Conservation (phyloP, 2,888 invertebrate species). For the Glomeris marginata region DNA sequence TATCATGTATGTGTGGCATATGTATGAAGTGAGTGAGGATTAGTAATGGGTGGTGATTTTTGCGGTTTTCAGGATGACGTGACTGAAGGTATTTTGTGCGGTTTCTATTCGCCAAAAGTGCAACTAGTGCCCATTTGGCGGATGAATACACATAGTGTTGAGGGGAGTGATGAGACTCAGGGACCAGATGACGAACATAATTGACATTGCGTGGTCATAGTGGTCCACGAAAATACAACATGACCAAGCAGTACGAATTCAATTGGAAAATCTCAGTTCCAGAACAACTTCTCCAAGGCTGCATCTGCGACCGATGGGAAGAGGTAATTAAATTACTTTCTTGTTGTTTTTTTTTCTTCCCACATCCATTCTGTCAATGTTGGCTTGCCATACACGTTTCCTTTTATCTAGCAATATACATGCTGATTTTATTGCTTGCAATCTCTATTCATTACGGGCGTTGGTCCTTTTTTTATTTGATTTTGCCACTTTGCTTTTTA, state of each 20-base stretch:
- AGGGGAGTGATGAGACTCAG: too few species aligned
- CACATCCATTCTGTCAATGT: not conserved
- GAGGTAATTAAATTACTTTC: constrained; percentile 40
- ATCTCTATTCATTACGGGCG: not conserved
- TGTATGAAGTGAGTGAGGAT: too few species aligned
- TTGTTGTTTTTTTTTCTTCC: not conserved
- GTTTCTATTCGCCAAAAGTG: too few species aligned
- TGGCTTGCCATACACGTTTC: not conserved
- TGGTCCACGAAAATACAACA: constrained; percentile 31
- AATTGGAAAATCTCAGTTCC: constrained; percentile 95
- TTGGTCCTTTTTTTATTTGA: not conserved
- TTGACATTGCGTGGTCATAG: too few species aligned
- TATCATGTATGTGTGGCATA: too few species aligned
- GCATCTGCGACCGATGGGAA: constrained; percentile 91
- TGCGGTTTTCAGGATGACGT: too few species aligned
- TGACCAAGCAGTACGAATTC: constrained; percentile 99
- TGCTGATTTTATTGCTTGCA: not conserved
- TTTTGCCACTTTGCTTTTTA: too few species aligned
- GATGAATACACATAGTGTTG: too few species aligned
- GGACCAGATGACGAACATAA: too few species aligned
- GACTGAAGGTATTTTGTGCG: too few species aligned
- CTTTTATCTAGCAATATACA: not conserved
- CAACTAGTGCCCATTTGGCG: too few species aligned
- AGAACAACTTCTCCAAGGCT: constrained; percentile 65
- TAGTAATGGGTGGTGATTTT: too few species aligned